Evolutionary conservation across 2,888 invertebrate genomes (phyloP), one percentile per base, ranked within the genome.

Genomic region (Thelaira solivaga): DNA sequence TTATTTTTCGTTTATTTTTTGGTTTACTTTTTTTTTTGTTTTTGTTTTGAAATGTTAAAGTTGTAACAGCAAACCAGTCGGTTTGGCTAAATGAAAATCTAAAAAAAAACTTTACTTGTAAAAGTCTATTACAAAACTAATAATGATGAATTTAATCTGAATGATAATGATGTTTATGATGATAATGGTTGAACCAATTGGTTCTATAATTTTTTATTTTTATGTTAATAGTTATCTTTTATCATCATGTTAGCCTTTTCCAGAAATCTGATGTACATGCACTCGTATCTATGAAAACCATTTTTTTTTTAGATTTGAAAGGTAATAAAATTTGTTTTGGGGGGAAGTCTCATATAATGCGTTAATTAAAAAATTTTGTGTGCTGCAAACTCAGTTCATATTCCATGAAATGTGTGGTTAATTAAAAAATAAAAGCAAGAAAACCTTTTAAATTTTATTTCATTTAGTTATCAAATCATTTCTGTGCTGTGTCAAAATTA

Each of bases 61-160:
- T 69, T 76, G 69, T 69, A 69, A 76, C 75, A 31, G 41, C 69
- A 69, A 76, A 76, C 75, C 75, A 76, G 75, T 76, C 24, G 62
- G 61, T 67, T 67, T 61, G 45, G 74, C 45, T 67, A 45, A 73
- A 73, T 73, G 64, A 65, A 73, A 64, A 65, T 22, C 8, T 3
- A 36, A 64, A 51, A 43, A 41, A 43, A 39, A 13, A 10, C 8
- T 11, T n/a, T 45, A 26, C 34, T 39, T n/a, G 13, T n/a, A 29
- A 4, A 43, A 29, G 24, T 11, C 45, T 20, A 47, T 31, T 49
- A 49, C 49, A 7, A 29, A 24, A 18, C 11, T 10, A 49, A 41
- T 24, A 18, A 51, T 55, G 45, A 55, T 45, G 29, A 36, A n/a
- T n/a, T n/a, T n/a, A n/a, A n/a, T n/a, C n/a, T n/a, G 13, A 29